phyloP scores from a whole-genome alignment of 2,113 vertebrate species.

The Melanerpes formicivorus region DNA sequence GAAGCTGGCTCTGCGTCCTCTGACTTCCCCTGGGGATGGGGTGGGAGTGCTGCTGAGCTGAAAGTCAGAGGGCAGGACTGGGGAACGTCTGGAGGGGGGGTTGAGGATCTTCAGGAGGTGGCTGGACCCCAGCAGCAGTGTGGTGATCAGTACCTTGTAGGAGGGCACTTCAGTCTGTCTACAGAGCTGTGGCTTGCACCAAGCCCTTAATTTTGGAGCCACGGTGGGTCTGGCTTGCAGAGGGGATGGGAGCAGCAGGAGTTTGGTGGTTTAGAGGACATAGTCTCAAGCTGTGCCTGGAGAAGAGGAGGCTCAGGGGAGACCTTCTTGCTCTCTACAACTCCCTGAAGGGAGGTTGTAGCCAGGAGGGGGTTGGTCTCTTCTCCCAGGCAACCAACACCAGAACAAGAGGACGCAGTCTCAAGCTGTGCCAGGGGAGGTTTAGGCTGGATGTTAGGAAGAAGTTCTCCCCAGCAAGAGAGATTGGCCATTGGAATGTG shows the following conservation, averaged over 20 bases:
- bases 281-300: too few relatives aligned
- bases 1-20: not conserved
- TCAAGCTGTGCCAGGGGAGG: too few relatives aligned
- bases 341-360: too few relatives aligned
- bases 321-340: too few relatives aligned
- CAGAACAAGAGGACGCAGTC: too few relatives aligned
- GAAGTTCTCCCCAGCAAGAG: too few relatives aligned
- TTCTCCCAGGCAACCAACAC: too few relatives aligned
- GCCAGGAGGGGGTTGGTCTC: too few relatives aligned
- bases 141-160: not conserved
- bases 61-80: rapidly evolving
- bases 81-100: not conserved
- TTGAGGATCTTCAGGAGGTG: not conserved
- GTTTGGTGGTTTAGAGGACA: not conserved
- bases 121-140: not conserved
- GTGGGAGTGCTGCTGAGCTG: not conserved
- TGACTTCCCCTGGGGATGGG: rapidly evolving
- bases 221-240: rapidly evolving
- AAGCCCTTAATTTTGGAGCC: rapidly evolving
- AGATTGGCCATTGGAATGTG: too few relatives aligned
- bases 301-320: too few relatives aligned
- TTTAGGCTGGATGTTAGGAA: too few relatives aligned
- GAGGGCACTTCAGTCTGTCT: rapidly evolving
- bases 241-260: rapidly evolving
- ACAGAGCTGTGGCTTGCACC: rapidly evolving